Conservation (phyloP, 2,113 vertebrate genomes). For the Cavia aperea region DNA sequence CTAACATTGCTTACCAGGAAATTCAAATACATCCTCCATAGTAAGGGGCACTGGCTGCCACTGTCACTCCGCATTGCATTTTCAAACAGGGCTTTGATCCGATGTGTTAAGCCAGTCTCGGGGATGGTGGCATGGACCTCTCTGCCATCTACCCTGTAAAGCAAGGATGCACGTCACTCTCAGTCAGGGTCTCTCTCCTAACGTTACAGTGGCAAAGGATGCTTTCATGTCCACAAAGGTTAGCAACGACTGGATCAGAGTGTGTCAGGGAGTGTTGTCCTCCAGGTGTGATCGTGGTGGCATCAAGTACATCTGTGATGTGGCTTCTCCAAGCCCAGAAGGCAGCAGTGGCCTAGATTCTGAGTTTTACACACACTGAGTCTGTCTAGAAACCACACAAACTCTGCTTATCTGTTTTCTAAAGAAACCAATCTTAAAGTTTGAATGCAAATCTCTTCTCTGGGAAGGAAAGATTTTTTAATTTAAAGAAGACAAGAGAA, state of each 20-base stretch:
- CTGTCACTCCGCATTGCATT: conserved; percentile 78
- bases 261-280: neutral
- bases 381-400: neutral
- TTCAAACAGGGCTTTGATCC: conserved; percentile 90
- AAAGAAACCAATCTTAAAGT: neutral
- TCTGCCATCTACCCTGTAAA: conserved; percentile 79
- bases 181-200: neutral
- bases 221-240: fast-evolving
- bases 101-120: conserved; percentile 89
- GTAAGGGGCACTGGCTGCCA: conserved; percentile 86
- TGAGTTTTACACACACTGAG: neutral
- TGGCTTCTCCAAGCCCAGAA: neutral
- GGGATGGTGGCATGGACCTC: conserved; percentile 82
- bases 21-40: conserved; percentile 94
- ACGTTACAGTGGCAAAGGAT: fast-evolving
- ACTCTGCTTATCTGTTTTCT: neutral
- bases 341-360: neutral
- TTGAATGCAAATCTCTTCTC: neutral
- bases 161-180: neutral
- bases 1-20: conserved; percentile 82
- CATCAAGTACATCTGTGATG: fast-evolving
- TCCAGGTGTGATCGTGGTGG: fast-evolving
- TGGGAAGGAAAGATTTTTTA: neutral
- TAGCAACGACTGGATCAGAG: no score
- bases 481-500: neutral